A percentile compares a stretch with the other conserved stretches of the same genome.
These are phyloP conservation scores for Pachyrhynchus sulphureomaculatus DNA, from an alignment of 1,140 invertebrate genomes.

Conservation along the genomic window DNA sequence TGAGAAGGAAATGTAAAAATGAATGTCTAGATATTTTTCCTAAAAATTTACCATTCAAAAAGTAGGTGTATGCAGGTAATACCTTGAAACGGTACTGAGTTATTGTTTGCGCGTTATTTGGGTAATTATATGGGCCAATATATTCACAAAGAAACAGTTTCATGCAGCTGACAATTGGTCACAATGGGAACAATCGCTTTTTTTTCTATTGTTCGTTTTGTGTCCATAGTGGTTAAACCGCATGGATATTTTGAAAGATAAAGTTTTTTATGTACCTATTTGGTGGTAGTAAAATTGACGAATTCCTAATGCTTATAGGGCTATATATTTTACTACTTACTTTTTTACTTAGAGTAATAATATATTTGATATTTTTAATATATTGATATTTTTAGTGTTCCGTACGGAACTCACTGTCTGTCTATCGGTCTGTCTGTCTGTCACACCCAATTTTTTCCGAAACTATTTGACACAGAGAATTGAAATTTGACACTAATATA, in stretches of 20 bases:
- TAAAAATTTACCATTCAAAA: slow-evolving; percentile 35
- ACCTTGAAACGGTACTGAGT: neutral
- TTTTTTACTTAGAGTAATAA: too few species aligned
- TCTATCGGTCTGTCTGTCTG: too few species aligned
- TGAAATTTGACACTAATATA: too few species aligned
- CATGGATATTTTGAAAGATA: slow-evolving; percentile 5
- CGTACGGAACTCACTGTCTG: too few species aligned
- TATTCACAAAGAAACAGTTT: slow-evolving; percentile 28
- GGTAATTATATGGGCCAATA: slow-evolving; percentile 39
- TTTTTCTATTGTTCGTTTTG: slow-evolving; percentile 9
- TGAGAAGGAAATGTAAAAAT: slow-evolving; percentile 47
- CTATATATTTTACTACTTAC: too few species aligned
- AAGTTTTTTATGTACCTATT: too few species aligned
- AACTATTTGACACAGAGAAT: too few species aligned
- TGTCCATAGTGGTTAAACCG: neutral
- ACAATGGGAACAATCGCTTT: slow-evolving; percentile 28
- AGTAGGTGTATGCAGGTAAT: slow-evolving; percentile 37
- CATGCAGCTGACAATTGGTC: slow-evolving; percentile 23
- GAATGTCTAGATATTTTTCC: slow-evolving; percentile 42
- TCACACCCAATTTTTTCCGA: too few species aligned
- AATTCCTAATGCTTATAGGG: too few species aligned
- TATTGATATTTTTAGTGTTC: too few species aligned
- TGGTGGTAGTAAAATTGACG: too few species aligned
- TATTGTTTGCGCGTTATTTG: slow-evolving; percentile 34
- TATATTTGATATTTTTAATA: too few species aligned